Evolutionary conservation across 2,113 vertebrate genomes (phyloP), one percentile per base, ranked within the genome.

Genomic region (Nibea albiflora): DNA sequence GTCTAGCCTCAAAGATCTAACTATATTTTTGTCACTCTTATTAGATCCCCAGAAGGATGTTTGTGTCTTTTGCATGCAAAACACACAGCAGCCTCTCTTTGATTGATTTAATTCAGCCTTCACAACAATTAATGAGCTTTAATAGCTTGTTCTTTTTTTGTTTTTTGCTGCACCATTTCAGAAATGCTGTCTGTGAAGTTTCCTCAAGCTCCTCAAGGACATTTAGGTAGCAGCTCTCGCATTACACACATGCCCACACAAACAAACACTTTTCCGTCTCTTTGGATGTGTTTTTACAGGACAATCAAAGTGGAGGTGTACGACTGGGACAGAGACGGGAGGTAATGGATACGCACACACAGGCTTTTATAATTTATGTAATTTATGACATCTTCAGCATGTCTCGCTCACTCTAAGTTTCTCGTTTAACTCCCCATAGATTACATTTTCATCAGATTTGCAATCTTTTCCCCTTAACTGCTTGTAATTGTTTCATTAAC

Each of bases 251-350:
- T 46, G 7, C 62, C 74, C 42, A 53, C 24, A 42, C 5, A 75
- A 65, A 54, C 54, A 44, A 50, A 58, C 28, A 12, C 14, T 6
- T 73, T 28, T 44, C 46, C 2, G 20, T 69, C n/a, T 83, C 28
- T 62, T 80, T 67, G 83, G 42, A 60, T 88, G 67, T 81, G 39
- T 93, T 72, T 72, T 89, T 89, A 8, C 94, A 98, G 97, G 88
- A 95, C 96, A 67, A 98, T 99, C 94, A 98, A 98, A 89, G 96
- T 96, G 85, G 98, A 98, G 84, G 94, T 98, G 20, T 98, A 98
- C 0, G 98, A 98, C 94, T 98, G 98, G 98, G 97, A 98, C 89
- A 95, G 98, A 19, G 96, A 98, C 3, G 98, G 97, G 90, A 98
- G 97, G 97, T 98, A 94, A 94, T 78, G 46, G 6, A 71, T 6